Percentiles rank a stretch among this genome's conserved stretches.
phyloP scores from a whole-genome alignment of 2,113 vertebrate genomes.

The Nothocercus nigrocapillus region DNA sequence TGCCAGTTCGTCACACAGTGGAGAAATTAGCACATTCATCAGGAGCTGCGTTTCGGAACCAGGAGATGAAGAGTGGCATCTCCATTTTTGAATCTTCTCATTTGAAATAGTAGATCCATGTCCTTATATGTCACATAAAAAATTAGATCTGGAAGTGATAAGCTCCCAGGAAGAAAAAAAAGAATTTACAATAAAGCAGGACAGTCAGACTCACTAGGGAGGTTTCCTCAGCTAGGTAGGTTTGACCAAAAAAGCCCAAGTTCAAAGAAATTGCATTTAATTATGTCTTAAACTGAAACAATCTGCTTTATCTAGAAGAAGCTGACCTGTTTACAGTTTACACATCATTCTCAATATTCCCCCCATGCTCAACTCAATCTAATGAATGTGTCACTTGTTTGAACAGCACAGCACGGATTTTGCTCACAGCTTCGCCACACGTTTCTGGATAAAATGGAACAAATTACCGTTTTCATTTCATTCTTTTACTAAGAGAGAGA shows the following conservation, averaged over 20 bases:
- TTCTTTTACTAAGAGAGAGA: neutral
- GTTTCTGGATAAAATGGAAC: neutral
- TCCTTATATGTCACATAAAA: neutral
- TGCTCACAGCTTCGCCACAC: neutral
- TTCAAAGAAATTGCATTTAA: neutral
- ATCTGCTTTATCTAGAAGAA: neutral
- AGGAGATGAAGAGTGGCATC: neutral
- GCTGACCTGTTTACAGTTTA: constrained; percentile 13
- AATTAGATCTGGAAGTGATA: neutral
- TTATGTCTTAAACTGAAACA: neutral
- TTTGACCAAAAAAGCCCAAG: neutral
- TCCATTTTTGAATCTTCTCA: neutral
- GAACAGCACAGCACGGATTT: neutral
- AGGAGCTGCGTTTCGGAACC: neutral
- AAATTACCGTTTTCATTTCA: neutral
- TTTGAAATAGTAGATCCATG: neutral
- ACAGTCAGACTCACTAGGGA: neutral
- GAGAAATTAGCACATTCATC: constrained; percentile 4
- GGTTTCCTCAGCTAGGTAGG: neutral
- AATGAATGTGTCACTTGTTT: constrained; percentile 11
- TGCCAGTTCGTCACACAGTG: neutral
- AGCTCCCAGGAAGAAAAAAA: neutral
- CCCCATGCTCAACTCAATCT: neutral
- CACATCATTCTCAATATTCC: neutral
- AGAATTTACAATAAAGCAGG: neutral